Evolutionary conservation across 2,797 vertebrate species (phyloP).

Genomic region (Lemur catta): DNA sequence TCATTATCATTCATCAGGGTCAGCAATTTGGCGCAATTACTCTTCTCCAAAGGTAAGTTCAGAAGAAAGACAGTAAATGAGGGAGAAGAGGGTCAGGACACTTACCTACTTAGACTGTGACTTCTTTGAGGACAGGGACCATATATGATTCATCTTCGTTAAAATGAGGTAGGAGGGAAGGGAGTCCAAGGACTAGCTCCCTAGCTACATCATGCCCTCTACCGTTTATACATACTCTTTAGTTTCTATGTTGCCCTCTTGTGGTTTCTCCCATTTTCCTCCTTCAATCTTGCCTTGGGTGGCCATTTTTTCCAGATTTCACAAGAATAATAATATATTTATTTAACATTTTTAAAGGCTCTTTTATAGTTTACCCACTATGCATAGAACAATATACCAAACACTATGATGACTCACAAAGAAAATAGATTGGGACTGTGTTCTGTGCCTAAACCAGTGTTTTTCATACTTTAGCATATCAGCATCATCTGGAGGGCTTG

Average conservation of each 20-base stretch:
- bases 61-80: conserved; percentile 25
- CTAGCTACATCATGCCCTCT: neutral
- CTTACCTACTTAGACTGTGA: conserved; percentile 2
- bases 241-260: neutral
- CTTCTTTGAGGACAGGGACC: neutral
- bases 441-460: neutral
- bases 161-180: neutral
- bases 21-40: neutral
- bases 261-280: conserved; percentile 12
- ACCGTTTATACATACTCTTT: neutral
- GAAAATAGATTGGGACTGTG: neutral
- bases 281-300: neutral
- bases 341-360: neutral
- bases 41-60: conserved; percentile 21
- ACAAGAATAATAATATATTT: neutral
- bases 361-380: neutral
- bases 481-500: neutral
- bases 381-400: neutral
- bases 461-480: conserved; percentile 18
- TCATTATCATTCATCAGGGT: conserved; percentile 22
- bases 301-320: conserved; percentile 8
- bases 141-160: conserved; percentile 29
- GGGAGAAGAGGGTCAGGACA: neutral
- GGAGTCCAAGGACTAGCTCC: neutral
- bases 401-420: neutral